Base-by-base conservation (phyloP, 1,140 invertebrate genomes). In the Trinorchestia longiramus region DNA sequence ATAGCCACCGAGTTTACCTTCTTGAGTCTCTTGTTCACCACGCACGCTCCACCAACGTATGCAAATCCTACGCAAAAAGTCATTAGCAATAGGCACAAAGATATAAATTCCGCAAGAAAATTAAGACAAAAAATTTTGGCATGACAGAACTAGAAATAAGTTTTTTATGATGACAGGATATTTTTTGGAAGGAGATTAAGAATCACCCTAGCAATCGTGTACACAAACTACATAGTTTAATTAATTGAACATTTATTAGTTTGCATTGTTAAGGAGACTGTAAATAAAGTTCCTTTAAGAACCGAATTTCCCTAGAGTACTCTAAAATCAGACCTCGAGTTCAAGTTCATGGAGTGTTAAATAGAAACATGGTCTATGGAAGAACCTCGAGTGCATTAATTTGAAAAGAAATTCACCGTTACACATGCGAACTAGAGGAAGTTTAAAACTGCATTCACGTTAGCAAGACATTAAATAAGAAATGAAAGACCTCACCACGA, bases 1-100 rank as follows among this genome's bases (percentile, higher is more conserved):
- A 99, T 99, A 97, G 99, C 99, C 96, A 99, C 99, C 96, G 98
- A 99, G 98, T 99, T 99, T 95, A 99, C 99, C 98, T 99, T 99
- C 98, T 99, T 99, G 96, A 99, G 98, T 97, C 99, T 98, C 97
- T 99, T 99, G 97, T 99, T 99, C 95, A 99, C 99, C 44, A 99
- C 99, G 97, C 99, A 99, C 87, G 99, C 99, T 96, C 99, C 99
- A 95, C 99, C 99, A 95, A 99, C 99, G 97, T 99, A 99, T 43
- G 99, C 99, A 97, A 99, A 99, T 97, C 99, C 99, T 99, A 97
- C 92, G 40, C 36, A 94, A 47, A 47, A 8, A 40, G 11, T 8
- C 43, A 43, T 87, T 40, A 87, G 43, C 17, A 40, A 40, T 42
- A 4, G 6, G 87, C 15, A 15, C 62, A 11, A 23, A 15, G 28